phyloP scores from a whole-genome alignment of 1,140 invertebrate genomes.

The Lethrus apterus region DNA sequence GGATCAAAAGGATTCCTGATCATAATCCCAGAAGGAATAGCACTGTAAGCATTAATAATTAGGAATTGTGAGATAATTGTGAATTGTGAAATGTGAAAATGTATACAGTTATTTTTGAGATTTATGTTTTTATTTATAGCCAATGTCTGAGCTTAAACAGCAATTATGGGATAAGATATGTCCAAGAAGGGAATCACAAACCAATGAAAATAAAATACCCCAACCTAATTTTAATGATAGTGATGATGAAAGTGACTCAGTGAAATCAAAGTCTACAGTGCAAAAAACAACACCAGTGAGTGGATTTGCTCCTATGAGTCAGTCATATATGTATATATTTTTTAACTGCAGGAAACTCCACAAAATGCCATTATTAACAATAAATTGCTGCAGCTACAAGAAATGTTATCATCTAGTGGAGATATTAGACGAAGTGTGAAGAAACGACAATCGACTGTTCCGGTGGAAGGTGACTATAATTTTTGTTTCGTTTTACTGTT shows the following conservation, averaged over 20 bases:
- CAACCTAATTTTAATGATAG: slow-evolving; percentile 12
- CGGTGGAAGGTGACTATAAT: neutral
- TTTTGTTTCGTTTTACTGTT: neutral
- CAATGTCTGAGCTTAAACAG: slow-evolving; percentile 46
- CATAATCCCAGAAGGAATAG: slow-evolving; percentile 40
- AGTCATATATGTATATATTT: slow-evolving; percentile 11
- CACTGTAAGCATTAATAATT: slow-evolving; percentile 42
- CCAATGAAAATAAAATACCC: no score
- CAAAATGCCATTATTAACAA: slow-evolving; percentile 18
- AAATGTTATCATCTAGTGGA: slow-evolving; percentile 26
- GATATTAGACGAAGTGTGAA: slow-evolving; percentile 17
- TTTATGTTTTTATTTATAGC: slow-evolving; percentile 39
- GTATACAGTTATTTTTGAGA: slow-evolving; percentile 2
- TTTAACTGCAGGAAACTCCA: slow-evolving; percentile 11
- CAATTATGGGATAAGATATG: slow-evolving; percentile 38
- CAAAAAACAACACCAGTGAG: neutral
- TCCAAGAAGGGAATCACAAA: neutral
- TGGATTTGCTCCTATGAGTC: neutral
- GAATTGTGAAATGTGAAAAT: neutral
- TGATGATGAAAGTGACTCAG: slow-evolving; percentile 5
- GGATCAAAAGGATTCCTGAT: slow-evolving; percentile 44
- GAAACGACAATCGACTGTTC: neutral
- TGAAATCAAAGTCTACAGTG: neutral
- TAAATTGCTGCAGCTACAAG: slow-evolving; percentile 31
- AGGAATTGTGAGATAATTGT: neutral